These are phyloP conservation scores for Aix galericulata DNA, from an alignment of 2,113 vertebrate genomes.

Conservation along the genomic window DNA sequence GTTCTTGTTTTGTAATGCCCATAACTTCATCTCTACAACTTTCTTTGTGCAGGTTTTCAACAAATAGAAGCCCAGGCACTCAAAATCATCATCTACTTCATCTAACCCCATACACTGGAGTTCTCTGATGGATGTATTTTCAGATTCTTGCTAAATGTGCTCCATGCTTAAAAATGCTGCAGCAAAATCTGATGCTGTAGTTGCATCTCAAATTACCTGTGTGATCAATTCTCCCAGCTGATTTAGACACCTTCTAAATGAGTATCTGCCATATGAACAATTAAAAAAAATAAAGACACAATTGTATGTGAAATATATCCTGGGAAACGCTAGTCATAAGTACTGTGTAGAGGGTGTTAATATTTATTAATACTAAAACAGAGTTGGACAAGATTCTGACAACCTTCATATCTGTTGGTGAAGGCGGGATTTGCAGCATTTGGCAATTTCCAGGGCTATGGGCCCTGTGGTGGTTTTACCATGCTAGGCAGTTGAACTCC, in stretches of 20 bases:
- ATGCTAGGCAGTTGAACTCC: too few species aligned
- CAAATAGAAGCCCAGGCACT: neutral
- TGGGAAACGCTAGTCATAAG: neutral
- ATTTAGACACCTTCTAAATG: neutral
- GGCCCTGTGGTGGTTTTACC: too few species aligned
- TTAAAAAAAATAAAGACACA: neutral
- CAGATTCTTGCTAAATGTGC: neutral
- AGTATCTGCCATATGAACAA: neutral
- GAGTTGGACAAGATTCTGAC: neutral
- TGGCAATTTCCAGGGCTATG: neutral
- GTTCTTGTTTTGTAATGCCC: neutral
- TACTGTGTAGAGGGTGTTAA: neutral
- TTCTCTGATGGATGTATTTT: neutral
- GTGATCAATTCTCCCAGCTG: neutral
- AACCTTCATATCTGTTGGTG: fast-evolving
- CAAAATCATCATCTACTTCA: neutral
- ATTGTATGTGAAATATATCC: neutral
- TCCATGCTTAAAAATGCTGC: neutral
- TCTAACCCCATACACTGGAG: neutral
- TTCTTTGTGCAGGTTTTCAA: neutral
- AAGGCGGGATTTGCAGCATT: neutral
- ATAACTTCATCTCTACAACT: neutral
- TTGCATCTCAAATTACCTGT: neutral
- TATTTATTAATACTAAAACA: neutral
- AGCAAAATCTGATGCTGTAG: neutral